A percentile compares a stretch with the other conserved stretches of the same genome.
phyloP scores from a whole-genome alignment of 2,113 vertebrate species.

The Chlorocebus sabaeus region DNA sequence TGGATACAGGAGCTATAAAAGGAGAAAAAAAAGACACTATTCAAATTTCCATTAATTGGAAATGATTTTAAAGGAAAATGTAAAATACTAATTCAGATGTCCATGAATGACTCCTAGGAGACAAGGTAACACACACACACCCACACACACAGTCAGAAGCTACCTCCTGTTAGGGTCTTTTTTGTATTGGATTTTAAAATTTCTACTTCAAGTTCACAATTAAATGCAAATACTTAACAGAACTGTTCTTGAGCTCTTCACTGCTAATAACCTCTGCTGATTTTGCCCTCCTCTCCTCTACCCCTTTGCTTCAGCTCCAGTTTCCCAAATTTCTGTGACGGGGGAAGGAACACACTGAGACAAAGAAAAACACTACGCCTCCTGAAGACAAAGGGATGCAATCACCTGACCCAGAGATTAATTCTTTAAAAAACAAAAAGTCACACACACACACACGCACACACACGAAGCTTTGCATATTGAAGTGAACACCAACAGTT shows the following conservation, averaged over 20 bases:
- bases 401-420: neutral
- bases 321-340: neutral
- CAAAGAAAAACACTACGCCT: neutral
- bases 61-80: conserved; percentile 14
- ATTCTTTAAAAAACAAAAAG: neutral
- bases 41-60: neutral
- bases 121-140: neutral
- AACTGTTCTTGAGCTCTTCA: neutral
- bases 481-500: neutral
- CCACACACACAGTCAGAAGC: neutral
- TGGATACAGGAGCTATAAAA: neutral
- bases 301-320: neutral
- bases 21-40: neutral
- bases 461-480: neutral
- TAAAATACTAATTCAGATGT: conserved; percentile 10
- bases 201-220: neutral
- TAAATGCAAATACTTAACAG: neutral
- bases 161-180: neutral
- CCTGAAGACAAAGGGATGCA: neutral
- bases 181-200: neutral
- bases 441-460: no score
- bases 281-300: neutral
- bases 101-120: neutral
- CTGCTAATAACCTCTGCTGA: neutral
- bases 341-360: neutral